Conservation (phyloP, 2,797 vertebrate genomes). For the Platyrinchus mystaceus region DNA sequence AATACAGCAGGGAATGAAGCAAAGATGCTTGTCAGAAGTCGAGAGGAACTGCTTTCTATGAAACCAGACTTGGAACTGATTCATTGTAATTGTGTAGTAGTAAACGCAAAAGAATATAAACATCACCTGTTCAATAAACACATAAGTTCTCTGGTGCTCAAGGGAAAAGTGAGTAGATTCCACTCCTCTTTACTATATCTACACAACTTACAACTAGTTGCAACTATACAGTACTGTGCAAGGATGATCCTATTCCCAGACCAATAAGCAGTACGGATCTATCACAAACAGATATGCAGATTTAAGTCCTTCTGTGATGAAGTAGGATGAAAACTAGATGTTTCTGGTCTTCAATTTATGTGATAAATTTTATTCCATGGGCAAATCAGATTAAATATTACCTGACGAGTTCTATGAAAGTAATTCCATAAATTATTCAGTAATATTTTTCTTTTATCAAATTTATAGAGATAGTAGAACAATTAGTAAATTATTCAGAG, state of each 20-base stretch:
- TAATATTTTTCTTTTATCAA: constrained; percentile 17
- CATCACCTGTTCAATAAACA: background rate
- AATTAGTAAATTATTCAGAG: constrained; percentile 23
- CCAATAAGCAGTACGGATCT: background rate
- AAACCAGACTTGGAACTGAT: background rate
- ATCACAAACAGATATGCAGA: background rate
- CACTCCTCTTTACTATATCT: background rate
- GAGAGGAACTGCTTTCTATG: background rate
- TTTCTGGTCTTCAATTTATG: background rate
- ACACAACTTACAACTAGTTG: background rate
- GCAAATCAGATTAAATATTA: background rate
- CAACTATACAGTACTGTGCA: background rate
- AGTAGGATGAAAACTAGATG: background rate
- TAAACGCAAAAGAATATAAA: background rate
- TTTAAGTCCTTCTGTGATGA: background rate
- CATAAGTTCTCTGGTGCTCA: background rate
- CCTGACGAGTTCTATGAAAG: background rate
- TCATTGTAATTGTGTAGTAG: background rate
- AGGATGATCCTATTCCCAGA: background rate
- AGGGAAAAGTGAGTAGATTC: background rate
- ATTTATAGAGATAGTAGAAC: background rate
- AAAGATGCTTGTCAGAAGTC: background rate
- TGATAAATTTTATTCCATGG: background rate
- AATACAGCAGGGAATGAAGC: background rate
- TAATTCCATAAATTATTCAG: background rate